These are phyloP conservation scores for Bombycilla garrulus DNA, from an alignment of 2,113 vertebrate species.

Conservation along the genomic window DNA sequence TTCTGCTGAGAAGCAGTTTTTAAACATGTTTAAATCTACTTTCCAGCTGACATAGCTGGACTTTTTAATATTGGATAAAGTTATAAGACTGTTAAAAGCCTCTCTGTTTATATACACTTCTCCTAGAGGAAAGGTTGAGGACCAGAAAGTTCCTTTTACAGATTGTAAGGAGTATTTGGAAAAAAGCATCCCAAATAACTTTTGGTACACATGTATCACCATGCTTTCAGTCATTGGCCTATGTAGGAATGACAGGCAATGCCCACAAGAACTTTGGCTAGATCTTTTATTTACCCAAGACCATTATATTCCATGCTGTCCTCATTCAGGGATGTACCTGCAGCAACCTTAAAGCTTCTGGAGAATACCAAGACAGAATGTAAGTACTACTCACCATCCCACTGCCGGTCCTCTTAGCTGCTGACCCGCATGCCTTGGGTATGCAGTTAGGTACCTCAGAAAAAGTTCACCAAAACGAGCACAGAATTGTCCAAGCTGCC, in stretches of 20 bases:
- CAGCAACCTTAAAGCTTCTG: neutral
- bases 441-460: neutral
- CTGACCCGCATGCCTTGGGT: neutral
- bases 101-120: neutral
- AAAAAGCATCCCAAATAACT: neutral
- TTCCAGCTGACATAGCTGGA: neutral
- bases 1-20: neutral
- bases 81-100: neutral
- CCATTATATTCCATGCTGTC: neutral
- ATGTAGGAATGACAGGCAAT: neutral
- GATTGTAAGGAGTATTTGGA: neutral
- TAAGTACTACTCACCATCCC: neutral
- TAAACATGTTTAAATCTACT: neutral
- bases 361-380: neutral
- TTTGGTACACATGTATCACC: neutral
- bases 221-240: neutral
- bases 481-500: neutral
- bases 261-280: neutral
- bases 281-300: neutral
- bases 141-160: neutral
- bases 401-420: neutral
- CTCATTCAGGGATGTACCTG: neutral
- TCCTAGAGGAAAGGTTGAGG: neutral
- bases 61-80: neutral
- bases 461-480: neutral